Percentiles rank a stretch among this genome's conserved stretches.
Evolutionary conservation across 2,113 vertebrate genomes (phyloP).

Genomic region (Sarotherodon lohbergeri): DNA sequence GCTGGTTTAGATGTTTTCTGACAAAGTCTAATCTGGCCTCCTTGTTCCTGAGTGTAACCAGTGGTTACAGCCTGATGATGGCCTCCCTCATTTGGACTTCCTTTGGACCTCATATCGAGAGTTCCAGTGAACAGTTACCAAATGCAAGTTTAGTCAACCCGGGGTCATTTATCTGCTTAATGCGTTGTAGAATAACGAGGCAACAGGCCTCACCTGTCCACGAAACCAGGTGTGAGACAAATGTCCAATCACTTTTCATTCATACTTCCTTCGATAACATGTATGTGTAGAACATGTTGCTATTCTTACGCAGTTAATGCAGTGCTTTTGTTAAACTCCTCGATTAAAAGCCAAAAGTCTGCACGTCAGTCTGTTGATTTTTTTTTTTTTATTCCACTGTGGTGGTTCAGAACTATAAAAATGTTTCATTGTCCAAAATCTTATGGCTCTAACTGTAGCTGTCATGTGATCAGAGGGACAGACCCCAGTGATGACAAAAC

Average conservation of each 20-base stretch:
- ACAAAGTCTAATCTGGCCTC: background rate
- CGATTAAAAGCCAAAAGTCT: background rate
- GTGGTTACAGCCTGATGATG: background rate
- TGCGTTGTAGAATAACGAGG: background rate
- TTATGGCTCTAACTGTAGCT: background rate
- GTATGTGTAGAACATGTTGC: background rate
- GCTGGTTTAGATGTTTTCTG: background rate
- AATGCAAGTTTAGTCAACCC: background rate
- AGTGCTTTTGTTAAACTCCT: background rate
- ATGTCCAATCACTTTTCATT: background rate
- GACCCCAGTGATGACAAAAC: background rate
- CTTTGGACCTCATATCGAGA: background rate
- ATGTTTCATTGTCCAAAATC: background rate
- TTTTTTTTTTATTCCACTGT: background rate
- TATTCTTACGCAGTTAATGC: background rate
- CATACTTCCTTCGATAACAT: background rate
- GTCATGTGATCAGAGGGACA: background rate
- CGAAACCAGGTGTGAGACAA: background rate
- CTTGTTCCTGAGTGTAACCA: background rate
- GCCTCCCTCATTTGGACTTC: background rate
- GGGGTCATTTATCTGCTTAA: background rate
- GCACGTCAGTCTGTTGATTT: background rate
- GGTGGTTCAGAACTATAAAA: background rate
- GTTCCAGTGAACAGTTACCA: background rate
- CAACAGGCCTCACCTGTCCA: background rate